phyloP scores from a whole-genome alignment of 2,888 invertebrate species.

The Nysson spinosus region DNA sequence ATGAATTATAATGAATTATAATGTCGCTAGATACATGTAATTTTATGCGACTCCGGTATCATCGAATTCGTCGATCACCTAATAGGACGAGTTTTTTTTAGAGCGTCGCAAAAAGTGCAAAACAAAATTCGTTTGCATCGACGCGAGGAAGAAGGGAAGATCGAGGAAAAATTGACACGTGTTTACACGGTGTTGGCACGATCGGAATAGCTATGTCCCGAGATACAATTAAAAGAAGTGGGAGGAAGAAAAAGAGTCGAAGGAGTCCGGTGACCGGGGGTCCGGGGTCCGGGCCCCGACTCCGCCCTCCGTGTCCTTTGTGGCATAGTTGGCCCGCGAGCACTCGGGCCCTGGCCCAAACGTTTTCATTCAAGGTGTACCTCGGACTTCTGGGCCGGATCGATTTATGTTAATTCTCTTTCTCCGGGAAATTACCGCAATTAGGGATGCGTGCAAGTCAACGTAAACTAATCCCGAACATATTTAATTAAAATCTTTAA shows the following conservation, averaged over 20 bases:
- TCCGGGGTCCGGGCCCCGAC: slow-evolving; percentile 34
- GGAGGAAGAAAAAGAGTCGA: slow-evolving; percentile 19
- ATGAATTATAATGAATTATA: no score
- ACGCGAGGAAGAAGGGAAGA: background rate
- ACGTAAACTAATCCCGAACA: slow-evolving; percentile 41
- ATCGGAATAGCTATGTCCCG: slow-evolving; percentile 60
- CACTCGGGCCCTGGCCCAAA: background rate
- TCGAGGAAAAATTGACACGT: slow-evolving; percentile 38
- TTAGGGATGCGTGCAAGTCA: slow-evolving; percentile 23
- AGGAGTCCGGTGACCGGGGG: slow-evolving; percentile 34
- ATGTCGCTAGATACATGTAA: no score
- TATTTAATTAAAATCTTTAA: slow-evolving; percentile 22
- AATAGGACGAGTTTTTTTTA: no score
- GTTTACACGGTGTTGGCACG: slow-evolving; percentile 53
- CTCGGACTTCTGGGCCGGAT: slow-evolving; percentile 4
- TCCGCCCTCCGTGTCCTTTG: slow-evolving; percentile 38
- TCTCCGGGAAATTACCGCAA: slow-evolving; percentile 20
- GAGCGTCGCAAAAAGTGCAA: no score
- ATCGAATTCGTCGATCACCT: no score
- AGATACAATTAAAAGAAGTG: slow-evolving; percentile 56
- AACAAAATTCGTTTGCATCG: no score
- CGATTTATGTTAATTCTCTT: slow-evolving; percentile 42
- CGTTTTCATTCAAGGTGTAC: slow-evolving; percentile 22
- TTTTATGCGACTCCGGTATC: no score
- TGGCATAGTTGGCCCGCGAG: slow-evolving; percentile 15